Percentiles rank a stretch among this genome's conserved stretches.
Evolutionary conservation across 2,797 vertebrate genomes (phyloP).

Genomic region (Acanthiza pusilla): DNA sequence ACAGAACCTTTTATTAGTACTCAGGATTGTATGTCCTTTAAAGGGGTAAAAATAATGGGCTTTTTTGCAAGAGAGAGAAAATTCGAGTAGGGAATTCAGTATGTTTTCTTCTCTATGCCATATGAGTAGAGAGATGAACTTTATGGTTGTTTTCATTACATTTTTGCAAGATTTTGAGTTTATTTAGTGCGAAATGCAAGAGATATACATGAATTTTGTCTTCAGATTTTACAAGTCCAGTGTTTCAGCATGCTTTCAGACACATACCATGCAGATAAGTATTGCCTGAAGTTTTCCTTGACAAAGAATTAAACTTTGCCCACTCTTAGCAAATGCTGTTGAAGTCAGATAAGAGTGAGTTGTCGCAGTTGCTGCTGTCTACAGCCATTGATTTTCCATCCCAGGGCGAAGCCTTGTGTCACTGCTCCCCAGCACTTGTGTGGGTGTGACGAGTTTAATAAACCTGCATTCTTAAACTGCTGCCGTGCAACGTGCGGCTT

Average conservation of each 20-base stretch:
- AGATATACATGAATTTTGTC: not conserved
- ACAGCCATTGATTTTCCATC: not conserved
- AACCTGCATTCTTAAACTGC: slow-evolving; percentile 41
- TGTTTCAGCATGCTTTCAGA: not conserved
- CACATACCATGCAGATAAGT: not conserved
- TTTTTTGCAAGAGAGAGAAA: not conserved
- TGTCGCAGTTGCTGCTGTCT: not conserved
- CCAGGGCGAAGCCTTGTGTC: not conserved
- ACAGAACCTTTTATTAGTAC: not conserved
- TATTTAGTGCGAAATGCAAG: not conserved
- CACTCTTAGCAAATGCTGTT: not conserved
- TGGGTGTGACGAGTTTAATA: slow-evolving; percentile 29
- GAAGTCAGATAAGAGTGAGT: not conserved
- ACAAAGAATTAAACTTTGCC: not conserved
- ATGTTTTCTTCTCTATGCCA: not conserved
- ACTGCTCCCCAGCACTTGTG: not conserved
- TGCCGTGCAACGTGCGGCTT: not conserved
- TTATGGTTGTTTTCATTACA: not conserved
- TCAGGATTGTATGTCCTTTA: not conserved
- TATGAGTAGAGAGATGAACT: not conserved
- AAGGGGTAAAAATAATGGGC: not conserved
- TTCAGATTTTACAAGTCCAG: not conserved
- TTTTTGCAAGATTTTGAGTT: not conserved
- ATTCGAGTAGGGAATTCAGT: not conserved
- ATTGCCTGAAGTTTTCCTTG: not conserved